Base-by-base conservation (phyloP, 2,888 invertebrate genomes). In the Drosophila cyrtoloma region DNA sequence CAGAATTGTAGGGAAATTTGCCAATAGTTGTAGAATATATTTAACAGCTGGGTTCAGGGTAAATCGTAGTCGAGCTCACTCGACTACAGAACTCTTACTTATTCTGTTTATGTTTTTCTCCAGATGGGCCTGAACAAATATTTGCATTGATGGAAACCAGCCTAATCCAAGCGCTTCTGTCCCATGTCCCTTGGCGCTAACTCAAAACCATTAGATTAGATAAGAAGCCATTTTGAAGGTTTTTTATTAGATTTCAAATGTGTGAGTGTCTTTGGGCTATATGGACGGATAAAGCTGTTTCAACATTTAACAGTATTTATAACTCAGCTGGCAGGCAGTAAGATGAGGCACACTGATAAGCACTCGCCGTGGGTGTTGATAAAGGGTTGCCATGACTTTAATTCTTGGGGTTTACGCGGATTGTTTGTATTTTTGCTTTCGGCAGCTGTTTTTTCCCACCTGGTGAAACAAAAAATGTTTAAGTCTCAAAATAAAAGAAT, bases 271-370 rank as follows among this genome's bases (percentile, higher is more conserved):
- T 37, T 33, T 33, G 55, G 10, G 37, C 16, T 62, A 52, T 61
- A 52, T 80, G 51, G 47, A 42, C 42, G 28, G 5, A 4, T 52
- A 62, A 22, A 33, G 61, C 44, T 56, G 53, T 52, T 68, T 16
- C 56, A 60, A 59, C 65, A 82, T 71, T 83, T 74, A 74, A 62
- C 47, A 42, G 50, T 62, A 59, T 64, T 66, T 72, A 69, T 52
- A 65, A 64, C 51, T 61, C 30, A 57, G 56, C 47, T 70, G 52
- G 62, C 47, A 32, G 57, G 44, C 59, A 30, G 51, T 32, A 26
- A 71, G 83, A 76, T 82, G 64, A 59, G 57, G 39, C 58, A 32
- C n/a, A 14, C 6, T 58, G 89, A 77, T 89, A 86, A 70, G 33
- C 51, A 19, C 12, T 26, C 37, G 53, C 60, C 33, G 30, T 5